A percentile compares a stretch with the other conserved stretches of the same genome.
Conservation (phyloP, 2,113 vertebrate genomes). For the Neogale vison region DNA sequence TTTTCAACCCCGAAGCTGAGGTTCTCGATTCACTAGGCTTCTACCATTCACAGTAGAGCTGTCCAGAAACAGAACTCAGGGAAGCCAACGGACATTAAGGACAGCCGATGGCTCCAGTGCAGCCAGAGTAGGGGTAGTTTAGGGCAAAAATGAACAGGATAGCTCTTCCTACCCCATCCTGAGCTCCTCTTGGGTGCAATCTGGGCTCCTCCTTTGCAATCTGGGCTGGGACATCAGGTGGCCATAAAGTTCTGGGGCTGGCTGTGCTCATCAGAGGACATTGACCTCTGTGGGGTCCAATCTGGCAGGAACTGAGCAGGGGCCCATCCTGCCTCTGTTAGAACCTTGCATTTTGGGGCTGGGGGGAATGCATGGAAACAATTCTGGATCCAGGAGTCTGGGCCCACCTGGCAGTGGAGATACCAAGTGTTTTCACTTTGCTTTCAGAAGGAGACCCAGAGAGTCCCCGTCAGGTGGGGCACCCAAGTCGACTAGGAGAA, state of each 20-base stretch:
- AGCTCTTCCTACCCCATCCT: background rate
- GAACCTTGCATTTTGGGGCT: accelerated
- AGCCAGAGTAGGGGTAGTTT: background rate
- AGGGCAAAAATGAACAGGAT: background rate
- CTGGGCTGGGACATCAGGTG: background rate
- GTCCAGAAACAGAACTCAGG: background rate
- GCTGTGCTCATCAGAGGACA: background rate
- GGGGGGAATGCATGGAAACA: background rate
- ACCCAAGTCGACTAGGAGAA: background rate
- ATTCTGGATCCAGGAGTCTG: background rate
- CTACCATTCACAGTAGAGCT: accelerated
- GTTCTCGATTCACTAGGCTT: background rate
- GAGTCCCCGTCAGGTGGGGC: accelerated
- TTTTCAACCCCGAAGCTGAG: background rate
- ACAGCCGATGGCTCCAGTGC: accelerated
- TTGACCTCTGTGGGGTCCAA: background rate
- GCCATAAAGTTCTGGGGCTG: background rate
- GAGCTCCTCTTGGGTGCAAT: background rate
- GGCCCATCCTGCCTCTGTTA: background rate
- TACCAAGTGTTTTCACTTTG: background rate
- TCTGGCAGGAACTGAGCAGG: background rate
- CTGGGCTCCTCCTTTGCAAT: accelerated
- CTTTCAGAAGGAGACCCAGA: background rate
- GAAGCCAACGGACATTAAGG: background rate
- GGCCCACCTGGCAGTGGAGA: background rate